Percentiles rank a stretch among this genome's conserved stretches.
These are phyloP conservation scores for Anguilla obscura DNA, from an alignment of 2,797 vertebrate genomes.

Conservation along the genomic window DNA sequence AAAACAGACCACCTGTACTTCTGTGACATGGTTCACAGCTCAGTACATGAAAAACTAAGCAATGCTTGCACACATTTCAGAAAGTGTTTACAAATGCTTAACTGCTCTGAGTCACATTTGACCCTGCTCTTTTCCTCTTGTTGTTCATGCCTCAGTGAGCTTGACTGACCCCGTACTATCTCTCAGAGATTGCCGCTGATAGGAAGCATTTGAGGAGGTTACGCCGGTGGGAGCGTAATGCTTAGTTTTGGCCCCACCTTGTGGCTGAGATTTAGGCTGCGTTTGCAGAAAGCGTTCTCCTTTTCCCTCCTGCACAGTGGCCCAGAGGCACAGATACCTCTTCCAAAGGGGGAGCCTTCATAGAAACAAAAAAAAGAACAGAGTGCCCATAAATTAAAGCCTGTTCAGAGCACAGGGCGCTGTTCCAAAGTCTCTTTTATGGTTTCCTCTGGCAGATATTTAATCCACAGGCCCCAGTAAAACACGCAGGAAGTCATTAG, in stretches of 20 bases:
- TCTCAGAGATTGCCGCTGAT: neutral
- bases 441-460: neutral
- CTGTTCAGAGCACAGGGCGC: neutral
- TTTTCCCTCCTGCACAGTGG: neutral
- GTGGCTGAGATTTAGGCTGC: neutral
- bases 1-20: neutral
- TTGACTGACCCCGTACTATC: neutral
- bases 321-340: neutral
- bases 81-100: neutral
- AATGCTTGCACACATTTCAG: neutral
- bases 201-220: neutral
- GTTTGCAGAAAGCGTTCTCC: neutral
- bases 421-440: neutral
- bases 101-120: neutral
- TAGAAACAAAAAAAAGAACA: neutral
- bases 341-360: neutral
- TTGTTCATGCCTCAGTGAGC: neutral
- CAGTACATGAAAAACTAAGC: neutral
- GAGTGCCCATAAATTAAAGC: neutral
- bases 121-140: neutral
- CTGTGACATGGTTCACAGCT: neutral
- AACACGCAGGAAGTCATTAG: neutral
- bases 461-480: neutral
- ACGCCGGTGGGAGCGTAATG: neutral
- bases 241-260: neutral